A percentile compares a stretch with the other conserved stretches of the same genome.
These are phyloP conservation scores for Microcebus ravelobensis DNA, from an alignment of 2,113 vertebrate genomes.

Conservation along the genomic window DNA sequence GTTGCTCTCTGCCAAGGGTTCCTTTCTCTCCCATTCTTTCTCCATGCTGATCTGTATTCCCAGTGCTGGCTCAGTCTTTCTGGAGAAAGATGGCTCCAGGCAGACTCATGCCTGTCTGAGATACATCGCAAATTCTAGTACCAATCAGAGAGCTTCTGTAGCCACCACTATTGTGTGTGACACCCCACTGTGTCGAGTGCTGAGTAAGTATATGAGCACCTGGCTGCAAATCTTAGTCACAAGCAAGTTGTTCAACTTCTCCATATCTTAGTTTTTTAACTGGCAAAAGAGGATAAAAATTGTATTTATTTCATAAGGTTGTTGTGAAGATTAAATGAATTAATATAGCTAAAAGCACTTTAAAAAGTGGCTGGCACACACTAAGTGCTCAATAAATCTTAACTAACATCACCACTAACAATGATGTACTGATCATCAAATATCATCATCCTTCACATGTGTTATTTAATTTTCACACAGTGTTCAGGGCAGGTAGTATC, in stretches of 20 bases:
- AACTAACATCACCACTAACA: background rate
- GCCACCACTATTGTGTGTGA: background rate
- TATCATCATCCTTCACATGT: background rate
- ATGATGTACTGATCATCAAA: background rate
- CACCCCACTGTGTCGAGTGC: background rate
- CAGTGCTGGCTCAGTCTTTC: background rate
- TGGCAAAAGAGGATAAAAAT: background rate
- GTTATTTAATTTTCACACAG: background rate
- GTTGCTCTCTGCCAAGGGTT: background rate
- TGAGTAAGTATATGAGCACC: background rate
- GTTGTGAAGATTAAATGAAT: conserved; percentile 48
- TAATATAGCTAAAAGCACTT: conserved; percentile 44
- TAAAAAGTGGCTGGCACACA: conserved; percentile 27
- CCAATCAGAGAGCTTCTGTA: background rate
- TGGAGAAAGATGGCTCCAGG: conserved; percentile 15
- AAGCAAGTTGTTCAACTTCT: background rate
- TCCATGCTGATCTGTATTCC: background rate
- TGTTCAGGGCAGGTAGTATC: background rate
- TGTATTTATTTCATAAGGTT: background rate
- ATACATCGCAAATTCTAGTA: background rate
- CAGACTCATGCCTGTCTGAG: background rate
- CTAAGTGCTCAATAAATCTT: conserved; percentile 32
- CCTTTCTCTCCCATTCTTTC: background rate
- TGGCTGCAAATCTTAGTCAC: background rate
- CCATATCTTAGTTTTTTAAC: background rate